These are phyloP conservation scores for Aix galericulata DNA, from an alignment of 2,113 vertebrate genomes.

Conservation along the genomic window DNA sequence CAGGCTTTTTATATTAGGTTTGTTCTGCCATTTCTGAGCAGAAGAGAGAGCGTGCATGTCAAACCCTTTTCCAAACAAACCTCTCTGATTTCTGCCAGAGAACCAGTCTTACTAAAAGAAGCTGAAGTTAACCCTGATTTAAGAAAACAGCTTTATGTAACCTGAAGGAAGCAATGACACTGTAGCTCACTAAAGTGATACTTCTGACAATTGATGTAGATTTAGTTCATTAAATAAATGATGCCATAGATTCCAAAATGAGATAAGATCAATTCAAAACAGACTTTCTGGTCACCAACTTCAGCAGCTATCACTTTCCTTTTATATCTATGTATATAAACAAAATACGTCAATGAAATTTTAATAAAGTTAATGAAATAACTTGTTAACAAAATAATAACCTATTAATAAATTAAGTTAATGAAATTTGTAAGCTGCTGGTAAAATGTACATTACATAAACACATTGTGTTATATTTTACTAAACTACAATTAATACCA, in stretches of 20 bases:
- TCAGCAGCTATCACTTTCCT: not conserved
- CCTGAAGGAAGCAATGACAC: not conserved
- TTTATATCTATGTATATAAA: not conserved
- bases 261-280: not conserved
- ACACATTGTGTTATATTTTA: not conserved
- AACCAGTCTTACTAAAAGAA: not conserved
- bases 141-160: not conserved
- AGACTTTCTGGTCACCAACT: not conserved
- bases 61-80: conserved; percentile 60
- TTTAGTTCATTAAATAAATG: not conserved
- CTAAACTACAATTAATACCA: not conserved
- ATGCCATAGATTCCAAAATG: not conserved
- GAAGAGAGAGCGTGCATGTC: conserved; percentile 17
- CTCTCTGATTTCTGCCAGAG: conserved; percentile 42
- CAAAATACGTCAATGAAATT: not conserved
- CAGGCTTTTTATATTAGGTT: conserved; percentile 21
- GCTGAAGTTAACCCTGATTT: conserved; percentile 28
- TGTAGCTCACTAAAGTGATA: not conserved
- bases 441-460: not conserved
- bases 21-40: conserved; percentile 40
- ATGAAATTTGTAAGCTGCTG: not conserved
- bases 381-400: no score
- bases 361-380: not conserved
- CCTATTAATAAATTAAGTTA: not conserved
- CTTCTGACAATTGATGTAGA: not conserved